Percentiles rank a stretch among this genome's conserved stretches.
phyloP scores from a whole-genome alignment of 2,888 invertebrate species.

The Macaria notata region DNA sequence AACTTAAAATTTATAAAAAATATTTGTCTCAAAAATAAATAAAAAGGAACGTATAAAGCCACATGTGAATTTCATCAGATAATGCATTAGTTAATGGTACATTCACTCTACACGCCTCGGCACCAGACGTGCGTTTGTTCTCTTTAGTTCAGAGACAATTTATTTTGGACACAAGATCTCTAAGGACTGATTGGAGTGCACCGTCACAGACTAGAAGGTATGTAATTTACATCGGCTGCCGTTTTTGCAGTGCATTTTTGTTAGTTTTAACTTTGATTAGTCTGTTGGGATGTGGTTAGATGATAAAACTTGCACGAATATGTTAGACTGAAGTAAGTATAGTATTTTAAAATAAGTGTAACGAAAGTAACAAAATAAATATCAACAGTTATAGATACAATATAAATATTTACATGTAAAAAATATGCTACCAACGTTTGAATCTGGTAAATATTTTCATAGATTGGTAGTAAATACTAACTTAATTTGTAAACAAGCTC shows the following conservation, averaged over 20 bases:
- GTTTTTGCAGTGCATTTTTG: slow-evolving; percentile 20
- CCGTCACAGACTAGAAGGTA: slow-evolving; percentile 13
- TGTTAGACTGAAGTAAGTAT: no score
- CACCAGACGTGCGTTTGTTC: background rate
- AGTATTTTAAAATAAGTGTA: no score
- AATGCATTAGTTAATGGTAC: slow-evolving; percentile 19
- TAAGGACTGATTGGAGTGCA: slow-evolving; percentile 33
- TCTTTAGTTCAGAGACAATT: slow-evolving; percentile 15
- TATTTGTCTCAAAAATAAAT: no score
- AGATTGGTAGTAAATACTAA: no score
- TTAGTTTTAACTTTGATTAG: slow-evolving; percentile 24
- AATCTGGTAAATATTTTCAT: no score
- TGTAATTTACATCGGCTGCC: slow-evolving; percentile 10
- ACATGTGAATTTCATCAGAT: slow-evolving; percentile 13
- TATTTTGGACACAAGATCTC: slow-evolving; percentile 34
- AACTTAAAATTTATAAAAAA: no score
- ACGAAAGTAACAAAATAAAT: no score
- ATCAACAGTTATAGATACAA: no score
- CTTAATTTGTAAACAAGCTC: no score
- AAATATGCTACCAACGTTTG: no score
- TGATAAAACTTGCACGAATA: background rate
- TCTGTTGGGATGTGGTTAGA: slow-evolving; percentile 15
- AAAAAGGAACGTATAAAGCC: no score
- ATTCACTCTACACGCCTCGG: slow-evolving; percentile 9
- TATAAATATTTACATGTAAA: no score